Evolutionary conservation across 2,888 invertebrate genomes (phyloP), one percentile per base, ranked within the genome.

Genomic region (Stegana nigrithorax): DNA sequence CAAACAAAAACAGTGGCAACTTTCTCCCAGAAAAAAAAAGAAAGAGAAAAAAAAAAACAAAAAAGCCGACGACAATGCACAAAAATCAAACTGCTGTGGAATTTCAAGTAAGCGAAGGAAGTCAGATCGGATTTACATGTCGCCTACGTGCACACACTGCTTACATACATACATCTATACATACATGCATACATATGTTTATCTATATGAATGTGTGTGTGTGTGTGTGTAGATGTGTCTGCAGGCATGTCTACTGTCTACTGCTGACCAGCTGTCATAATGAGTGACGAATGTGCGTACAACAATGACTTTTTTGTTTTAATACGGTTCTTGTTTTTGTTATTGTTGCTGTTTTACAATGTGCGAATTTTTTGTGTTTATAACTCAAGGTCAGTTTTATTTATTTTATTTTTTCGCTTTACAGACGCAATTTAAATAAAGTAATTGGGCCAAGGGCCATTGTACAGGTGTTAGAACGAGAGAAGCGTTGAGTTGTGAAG

Each of bases 11-110:
- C 74, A 64, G 75, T 79, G 77, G 74, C 78, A 72, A 69, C 71
- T 71, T 78, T 78, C 75, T 73, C 76, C 71, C 64, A 66, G 70
- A 71, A 73, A 70, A 75, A 66, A 69, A 74, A 69, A 73, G 69
- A 75, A 66, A 69, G 73, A 69, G 67, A 70, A 66, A 62, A 42
- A 36, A 14, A 47, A 57, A 29, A 65, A 64, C 56, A 65, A 57
- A 50, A 64, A 44, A 36, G 26, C 19, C 25, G 5, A 59, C 36
- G 36, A 36, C 4, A n/a, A 4, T 36, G 44, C n/a, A n/a, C 14
- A n/a, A n/a, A n/a, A 5, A 5, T 14, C 26, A 27, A 51, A 51
- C 27, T 51, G 17, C n/a, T 21, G 27, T 26, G 47, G 47, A 47
- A 47, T 47, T 47, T 17, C 8, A 47, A 47, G 12, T 12, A 25